phyloP scores from a whole-genome alignment of 2,888 invertebrate species.

The Callyntrura guangdongensis region DNA sequence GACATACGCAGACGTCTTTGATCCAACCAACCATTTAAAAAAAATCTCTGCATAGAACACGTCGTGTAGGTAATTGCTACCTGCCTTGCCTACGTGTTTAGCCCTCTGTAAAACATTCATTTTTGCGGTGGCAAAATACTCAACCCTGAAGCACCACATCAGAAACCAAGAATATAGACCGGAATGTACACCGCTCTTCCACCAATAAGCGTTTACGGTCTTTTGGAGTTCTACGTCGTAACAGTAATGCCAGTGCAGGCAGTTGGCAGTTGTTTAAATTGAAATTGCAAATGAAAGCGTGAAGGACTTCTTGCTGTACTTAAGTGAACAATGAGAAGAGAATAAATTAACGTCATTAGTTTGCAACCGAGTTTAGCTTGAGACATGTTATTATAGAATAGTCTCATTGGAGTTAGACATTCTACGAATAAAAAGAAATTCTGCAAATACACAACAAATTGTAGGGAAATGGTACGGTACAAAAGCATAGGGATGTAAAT shows the following conservation, averaged over 20 bases:
- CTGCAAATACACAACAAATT: not conserved
- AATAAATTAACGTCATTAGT: not conserved
- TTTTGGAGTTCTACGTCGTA: conserved; percentile 34
- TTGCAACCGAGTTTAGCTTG: not conserved
- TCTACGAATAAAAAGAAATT: not conserved
- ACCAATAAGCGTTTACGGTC: not conserved
- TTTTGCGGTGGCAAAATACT: not conserved
- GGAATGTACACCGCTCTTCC: not conserved
- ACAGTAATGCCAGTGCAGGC: conserved; percentile 18
- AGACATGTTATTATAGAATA: not conserved
- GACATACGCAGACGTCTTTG: not conserved
- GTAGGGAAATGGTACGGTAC: not conserved
- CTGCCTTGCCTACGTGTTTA: not conserved
- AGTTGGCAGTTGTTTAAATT: conserved; percentile 54
- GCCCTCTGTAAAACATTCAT: not conserved
- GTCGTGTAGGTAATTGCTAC: no score
- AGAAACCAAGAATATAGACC: not conserved
- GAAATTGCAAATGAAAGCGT: conserved; percentile 40
- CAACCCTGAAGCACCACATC: not conserved
- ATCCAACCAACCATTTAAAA: not conserved
- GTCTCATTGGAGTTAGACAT: not conserved
- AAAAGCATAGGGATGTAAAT: no score
- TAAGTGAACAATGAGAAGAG: not conserved
- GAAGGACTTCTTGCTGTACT: conserved; percentile 4
- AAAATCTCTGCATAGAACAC: not conserved